Percentiles rank a stretch among this genome's conserved stretches.
Conservation (phyloP, 2,113 vertebrate species). For the Myocastor coypus region DNA sequence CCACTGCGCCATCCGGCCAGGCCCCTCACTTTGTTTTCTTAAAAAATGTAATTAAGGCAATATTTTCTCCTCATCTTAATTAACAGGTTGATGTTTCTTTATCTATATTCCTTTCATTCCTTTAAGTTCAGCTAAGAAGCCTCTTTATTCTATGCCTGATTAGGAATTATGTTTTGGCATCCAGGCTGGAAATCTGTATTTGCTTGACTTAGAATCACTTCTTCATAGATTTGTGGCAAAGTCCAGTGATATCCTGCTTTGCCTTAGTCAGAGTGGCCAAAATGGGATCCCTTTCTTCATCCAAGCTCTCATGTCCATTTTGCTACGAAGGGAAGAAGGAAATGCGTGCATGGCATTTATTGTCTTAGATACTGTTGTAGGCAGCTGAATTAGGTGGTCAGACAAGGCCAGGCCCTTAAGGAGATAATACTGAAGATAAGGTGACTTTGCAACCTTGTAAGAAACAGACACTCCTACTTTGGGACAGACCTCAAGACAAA, state of each 20-base stretch:
- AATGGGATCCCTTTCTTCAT: conserved; percentile 89
- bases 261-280: conserved; percentile 89
- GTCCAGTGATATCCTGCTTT: conserved; percentile 89
- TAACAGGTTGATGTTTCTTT: background rate
- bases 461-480: too few relatives aligned
- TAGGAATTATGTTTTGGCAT: conserved; percentile 13
- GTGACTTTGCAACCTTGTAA: too few relatives aligned
- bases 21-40: background rate
- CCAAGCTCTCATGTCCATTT: conserved; percentile 89
- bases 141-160: background rate
- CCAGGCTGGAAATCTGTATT: conserved; percentile 85
- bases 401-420: too few relatives aligned
- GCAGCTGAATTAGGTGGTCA: too few relatives aligned
- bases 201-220: conserved; percentile 88
- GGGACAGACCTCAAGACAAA: too few relatives aligned
- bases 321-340: conserved; percentile 82
- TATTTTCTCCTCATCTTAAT: background rate
- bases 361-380: background rate
- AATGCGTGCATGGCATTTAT: background rate
- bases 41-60: background rate
- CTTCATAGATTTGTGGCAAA: conserved; percentile 89
- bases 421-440: too few relatives aligned
- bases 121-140: conserved; percentile 11
- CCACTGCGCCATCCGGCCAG: too few relatives aligned
- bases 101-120: background rate